phyloP scores from a whole-genome alignment of 2,888 invertebrate genomes.

The Dilophus febrilis region DNA sequence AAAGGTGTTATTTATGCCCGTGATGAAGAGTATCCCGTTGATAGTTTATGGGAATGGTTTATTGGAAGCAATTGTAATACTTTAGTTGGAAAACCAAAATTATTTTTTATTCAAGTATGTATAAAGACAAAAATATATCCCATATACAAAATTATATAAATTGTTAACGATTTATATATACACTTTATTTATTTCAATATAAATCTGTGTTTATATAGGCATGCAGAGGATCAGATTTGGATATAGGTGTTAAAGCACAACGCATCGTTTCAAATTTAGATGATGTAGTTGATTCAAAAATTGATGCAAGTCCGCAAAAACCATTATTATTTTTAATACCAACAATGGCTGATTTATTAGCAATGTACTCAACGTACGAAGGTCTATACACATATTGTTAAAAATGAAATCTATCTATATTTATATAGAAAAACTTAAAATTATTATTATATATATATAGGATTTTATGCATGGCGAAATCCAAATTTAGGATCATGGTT shows the following conservation, averaged over 20 bases:
- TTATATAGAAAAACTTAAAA: no score
- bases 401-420: no score
- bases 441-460: no score
- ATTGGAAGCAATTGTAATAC: constrained; percentile 37
- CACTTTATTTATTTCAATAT: no score
- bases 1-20: constrained; percentile 39
- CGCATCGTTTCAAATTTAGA: no score
- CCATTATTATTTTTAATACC: constrained; percentile 41
- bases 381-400: no score
- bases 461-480: no score
- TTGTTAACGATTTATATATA: neutral
- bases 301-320: constrained; percentile 15
- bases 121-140: neutral
- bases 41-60: constrained; percentile 42
- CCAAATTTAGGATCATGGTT: no score
- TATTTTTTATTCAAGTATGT: constrained; percentile 49
- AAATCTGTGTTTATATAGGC: no score
- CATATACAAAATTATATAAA: no score
- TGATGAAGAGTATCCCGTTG: constrained; percentile 38
- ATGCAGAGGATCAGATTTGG: constrained; percentile 42
- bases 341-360: constrained; percentile 49
- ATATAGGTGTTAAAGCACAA: constrained; percentile 32
- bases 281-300: constrained; percentile 13
- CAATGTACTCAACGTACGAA: constrained; percentile 50
- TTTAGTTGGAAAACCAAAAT: constrained; percentile 50